Evolutionary conservation across 2,888 invertebrate genomes (phyloP), one percentile per base, ranked within the genome.

Genomic region (Philhelius pedissequus): DNA sequence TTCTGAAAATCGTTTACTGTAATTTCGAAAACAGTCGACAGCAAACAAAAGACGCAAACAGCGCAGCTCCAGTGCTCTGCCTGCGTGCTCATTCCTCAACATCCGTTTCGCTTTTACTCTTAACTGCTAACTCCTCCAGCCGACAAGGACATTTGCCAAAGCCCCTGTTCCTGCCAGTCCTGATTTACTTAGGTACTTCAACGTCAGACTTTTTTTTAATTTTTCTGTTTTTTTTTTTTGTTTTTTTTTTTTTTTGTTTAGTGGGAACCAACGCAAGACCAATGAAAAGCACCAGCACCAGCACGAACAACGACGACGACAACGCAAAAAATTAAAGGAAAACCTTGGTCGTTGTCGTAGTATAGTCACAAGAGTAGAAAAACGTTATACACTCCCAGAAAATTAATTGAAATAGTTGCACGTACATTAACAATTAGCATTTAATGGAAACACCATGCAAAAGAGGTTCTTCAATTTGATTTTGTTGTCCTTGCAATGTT

Each of bases 371-470:
- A 64, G 74, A 83, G 70, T 69, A 58, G 64, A 58, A 69, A 32
- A 64, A 71, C 40, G 22, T 8, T 40, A 9, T 68, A 79, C 45
- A 79, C 40, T 48, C 25, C 77, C 50, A 58, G 79, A 84, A 79
- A 84, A 75, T 84, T 84, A 84, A 84, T 84, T 84, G 79, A 84
- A 79, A 84, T 84, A 79, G 75, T 79, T 75, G 66, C 75, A 84
- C 84, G 79, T 74, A 75, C 70, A 79, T 74, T 70, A 64, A 64
- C 78, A 62, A 66, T 66, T 60, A 75, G 58, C 54, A 52, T 68
- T 84, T 75, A 54, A 79, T 52, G 54, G 60, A 69, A 75, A 58
- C 58, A 50, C 56, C 79, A 79, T 56, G 74, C 74, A 79, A 79
- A 69, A 64, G 70, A 75, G 56, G 56, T 83, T 60, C 64, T 84